phyloP scores from a whole-genome alignment of 2,797 vertebrate species.

The Acropternis orthonyx region DNA sequence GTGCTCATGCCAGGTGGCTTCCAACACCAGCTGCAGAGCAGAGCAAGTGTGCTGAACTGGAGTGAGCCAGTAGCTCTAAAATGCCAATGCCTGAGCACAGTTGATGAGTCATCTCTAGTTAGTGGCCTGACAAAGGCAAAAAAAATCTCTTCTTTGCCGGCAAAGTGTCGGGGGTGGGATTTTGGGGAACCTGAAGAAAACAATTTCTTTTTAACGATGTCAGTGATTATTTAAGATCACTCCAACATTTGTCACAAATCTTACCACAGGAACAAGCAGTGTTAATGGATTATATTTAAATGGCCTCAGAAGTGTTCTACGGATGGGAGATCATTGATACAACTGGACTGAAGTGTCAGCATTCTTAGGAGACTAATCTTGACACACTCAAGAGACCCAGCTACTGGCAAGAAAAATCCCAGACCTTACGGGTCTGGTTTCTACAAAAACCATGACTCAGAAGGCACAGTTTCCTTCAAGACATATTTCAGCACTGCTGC shows the following conservation, averaged over 20 bases:
- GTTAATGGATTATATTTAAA: background rate
- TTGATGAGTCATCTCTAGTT: background rate
- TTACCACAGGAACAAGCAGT: background rate
- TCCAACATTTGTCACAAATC: background rate
- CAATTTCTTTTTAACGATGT: background rate
- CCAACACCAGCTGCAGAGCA: background rate
- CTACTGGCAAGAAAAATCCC: background rate
- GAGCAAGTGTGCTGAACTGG: background rate
- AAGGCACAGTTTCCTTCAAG: background rate
- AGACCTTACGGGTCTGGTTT: background rate
- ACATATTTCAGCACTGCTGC: background rate
- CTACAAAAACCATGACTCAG: background rate
- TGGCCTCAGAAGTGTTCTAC: background rate
- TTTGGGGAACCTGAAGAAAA: background rate
- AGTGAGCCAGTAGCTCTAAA: background rate
- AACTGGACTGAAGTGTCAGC: background rate
- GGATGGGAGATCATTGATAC: background rate
- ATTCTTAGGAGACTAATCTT: background rate
- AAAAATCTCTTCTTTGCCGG: background rate
- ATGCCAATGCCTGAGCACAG: accelerated
- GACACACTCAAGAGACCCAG: background rate
- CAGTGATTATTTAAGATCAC: background rate
- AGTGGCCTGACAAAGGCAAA: background rate
- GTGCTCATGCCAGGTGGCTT: background rate
- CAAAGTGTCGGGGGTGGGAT: accelerated